Evolutionary conservation across 2,113 vertebrate species (phyloP), one percentile per base, ranked within the genome.

Genomic region (Eublepharis macularius): DNA sequence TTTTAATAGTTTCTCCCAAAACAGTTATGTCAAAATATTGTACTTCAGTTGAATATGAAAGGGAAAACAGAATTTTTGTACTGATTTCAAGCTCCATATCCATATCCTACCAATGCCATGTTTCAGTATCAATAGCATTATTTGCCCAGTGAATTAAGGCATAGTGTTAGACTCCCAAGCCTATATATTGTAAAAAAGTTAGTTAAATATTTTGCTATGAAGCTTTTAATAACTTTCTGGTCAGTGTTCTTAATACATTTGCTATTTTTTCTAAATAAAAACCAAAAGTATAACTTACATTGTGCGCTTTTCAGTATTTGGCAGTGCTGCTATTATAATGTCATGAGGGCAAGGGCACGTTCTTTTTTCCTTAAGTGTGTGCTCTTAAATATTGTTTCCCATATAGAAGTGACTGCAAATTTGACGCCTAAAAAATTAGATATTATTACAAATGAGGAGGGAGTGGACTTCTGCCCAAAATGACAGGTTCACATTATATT

Each of bases 131-230:
- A 75, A 26, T 49, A 92, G 78, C 91, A 69, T 81, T 90, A 92
- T 78, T 87, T 91, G 91, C 87, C 90, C 80, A 34, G 88, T 94
- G 88, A 85, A 82, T 69, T 88, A 84, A 94, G 92, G 91, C 82
- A 49, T 91, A 78, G 68, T 93, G 88, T 92, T 95, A 96, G 93
- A 94, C 89, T 85, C 92, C 95, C 90, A 93, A 95, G 87, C 87
- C 94, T 95, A 80, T 95, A 87, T 95, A 93, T 94, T 94, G 87
- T 94, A 94, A 93, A 81, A 93, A 88, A 95, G 82, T 95, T 91
- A 88, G 89, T 92, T 96, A 91, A 88, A 88, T 96, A 96, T 96
- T 97, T 97, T 96, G 92, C 91, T 95, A 96, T 92, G 88, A 95
- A 94, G 89, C 94, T 94, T 96, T 96, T 95, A 97, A 94, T 95